Base-by-base conservation (phyloP, 2,888 invertebrate genomes). In the Chrysopilus asiliformis region DNA sequence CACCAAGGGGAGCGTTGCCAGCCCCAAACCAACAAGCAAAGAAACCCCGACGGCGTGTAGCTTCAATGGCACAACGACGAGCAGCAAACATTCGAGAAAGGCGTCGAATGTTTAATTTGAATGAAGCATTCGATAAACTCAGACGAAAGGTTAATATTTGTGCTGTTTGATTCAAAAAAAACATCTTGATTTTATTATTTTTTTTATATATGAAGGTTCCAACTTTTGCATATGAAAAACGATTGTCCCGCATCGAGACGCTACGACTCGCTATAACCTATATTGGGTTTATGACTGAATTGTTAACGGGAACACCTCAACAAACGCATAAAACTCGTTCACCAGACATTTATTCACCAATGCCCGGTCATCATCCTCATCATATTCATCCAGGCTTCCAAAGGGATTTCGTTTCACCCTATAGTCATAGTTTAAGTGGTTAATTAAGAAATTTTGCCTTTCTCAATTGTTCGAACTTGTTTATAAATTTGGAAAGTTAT, bases 221-320 rank as follows among this genome's bases (percentile, higher is more conserved):
- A 14, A 94, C 94, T 0, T 95, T 95, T 54, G 93, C 94, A 1
- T 94, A 94, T 58, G 94, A 95, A 62, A 94, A 94, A 60, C 76
- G 93, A 1, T 70, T 95, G 2, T 94, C 93, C 0, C 76, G 94
- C 45, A 94, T 95, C 53, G 94, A 95, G 65, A 95, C 94, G 0
- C 70, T 95, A 0, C 76, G 93, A 0, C 66, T 95, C 51, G 94
- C 94, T 36, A 93, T 94, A 52, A 93, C 90, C 1, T 95, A 95
- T 66, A 95, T 95, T 53, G 81, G 86, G 44, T 95, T 94, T 64
- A 94, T 95, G 94, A 79, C 85, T 18, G 93, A 94, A 54, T 67
- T 94, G 5, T 66, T 89, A 10, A 77, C 77, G 45, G 79, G 79
- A 3, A 70, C 73, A 0, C 72, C 74, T 1, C 49, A 55, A 9